Base-by-base conservation (phyloP, 2,888 invertebrate genomes). In the Plebejus melissa region DNA sequence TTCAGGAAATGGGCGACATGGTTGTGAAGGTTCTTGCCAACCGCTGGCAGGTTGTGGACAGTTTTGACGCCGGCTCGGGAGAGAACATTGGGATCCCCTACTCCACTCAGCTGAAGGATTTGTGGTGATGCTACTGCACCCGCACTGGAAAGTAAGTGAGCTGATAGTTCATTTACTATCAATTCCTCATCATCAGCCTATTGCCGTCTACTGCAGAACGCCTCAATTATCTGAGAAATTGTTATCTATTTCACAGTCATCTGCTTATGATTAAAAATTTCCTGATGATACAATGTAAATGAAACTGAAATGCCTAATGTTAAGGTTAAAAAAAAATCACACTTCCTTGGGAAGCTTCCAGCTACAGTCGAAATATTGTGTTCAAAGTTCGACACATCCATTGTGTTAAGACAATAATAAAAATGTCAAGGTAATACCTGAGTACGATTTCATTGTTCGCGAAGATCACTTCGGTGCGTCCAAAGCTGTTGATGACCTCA, bases 81-180 rank as follows among this genome's bases (percentile, higher is more conserved):
- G 28, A 98, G 91, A 22, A 98, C 96, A 0, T 95, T 95, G 1
- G 94, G 94, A 50, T 97, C 97, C 0, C 98, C 98, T 13, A 99
- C 94, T 11, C 99, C 99, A 80, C 98, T 98, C 69, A 98, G 94
- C 83, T 99, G 94, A 16, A 99, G 95, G 72, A 99, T 93, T 86
- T 99, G 99, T 0, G 99, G 99, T 0, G 98, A 97, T 80, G 98
- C 99, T 1, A 99, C 97, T 13, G 99, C 97, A 0, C 99, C 98
- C 9, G 95, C 96, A 79, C 95, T 95, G 80, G 81, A 75, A 74
- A 50, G 50, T 46, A 32, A 4, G 22, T 22, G 22, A 22, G 22
- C 22, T 22, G 22, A 22, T 22, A 0, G 22, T 22, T 28, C 36
- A 22, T 28, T 28, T 6, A 11, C 13, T 65, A 13, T 65, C 11